These are phyloP conservation scores for Paraescarpia echinospica DNA, from an alignment of 1,140 invertebrate genomes.

Conservation along the genomic window DNA sequence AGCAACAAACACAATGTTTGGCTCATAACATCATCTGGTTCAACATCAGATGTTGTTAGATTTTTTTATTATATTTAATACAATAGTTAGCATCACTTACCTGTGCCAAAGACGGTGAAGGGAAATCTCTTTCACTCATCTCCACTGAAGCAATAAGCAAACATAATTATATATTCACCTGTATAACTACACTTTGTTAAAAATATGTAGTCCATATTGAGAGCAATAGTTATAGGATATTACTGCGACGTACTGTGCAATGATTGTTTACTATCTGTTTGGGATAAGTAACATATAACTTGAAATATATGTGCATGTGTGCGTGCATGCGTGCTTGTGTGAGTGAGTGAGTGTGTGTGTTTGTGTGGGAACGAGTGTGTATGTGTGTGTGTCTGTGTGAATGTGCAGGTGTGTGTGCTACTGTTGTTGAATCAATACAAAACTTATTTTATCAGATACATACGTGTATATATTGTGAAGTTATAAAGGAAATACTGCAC, in stretches of 20 bases:
- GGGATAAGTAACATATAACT: too few relatives aligned
- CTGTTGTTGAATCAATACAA: too few relatives aligned
- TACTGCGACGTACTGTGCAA: too few relatives aligned
- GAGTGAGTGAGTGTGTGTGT: neutral
- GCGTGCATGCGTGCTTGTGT: neutral
- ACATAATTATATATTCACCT: neutral
- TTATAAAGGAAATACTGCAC: too few relatives aligned
- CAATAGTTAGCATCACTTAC: neutral
- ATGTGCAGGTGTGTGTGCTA: too few relatives aligned
- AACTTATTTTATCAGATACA: too few relatives aligned
- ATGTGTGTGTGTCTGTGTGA: neutral
- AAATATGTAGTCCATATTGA: neutral
- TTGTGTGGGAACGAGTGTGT: neutral
- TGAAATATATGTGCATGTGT: too few relatives aligned
- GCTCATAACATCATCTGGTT: neutral
- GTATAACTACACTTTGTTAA: neutral
- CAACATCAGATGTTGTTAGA: neutral
- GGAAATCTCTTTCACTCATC: conserved; percentile 8
- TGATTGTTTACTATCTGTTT: too few relatives aligned
- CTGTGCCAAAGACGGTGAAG: neutral
- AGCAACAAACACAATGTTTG: neutral
- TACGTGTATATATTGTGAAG: too few relatives aligned
- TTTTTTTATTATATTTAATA: neutral
- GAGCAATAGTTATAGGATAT: too few relatives aligned
- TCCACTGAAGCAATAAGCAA: conserved; percentile 17